Conservation (phyloP, 2,888 invertebrate genomes). For the Augiades crinisus region DNA sequence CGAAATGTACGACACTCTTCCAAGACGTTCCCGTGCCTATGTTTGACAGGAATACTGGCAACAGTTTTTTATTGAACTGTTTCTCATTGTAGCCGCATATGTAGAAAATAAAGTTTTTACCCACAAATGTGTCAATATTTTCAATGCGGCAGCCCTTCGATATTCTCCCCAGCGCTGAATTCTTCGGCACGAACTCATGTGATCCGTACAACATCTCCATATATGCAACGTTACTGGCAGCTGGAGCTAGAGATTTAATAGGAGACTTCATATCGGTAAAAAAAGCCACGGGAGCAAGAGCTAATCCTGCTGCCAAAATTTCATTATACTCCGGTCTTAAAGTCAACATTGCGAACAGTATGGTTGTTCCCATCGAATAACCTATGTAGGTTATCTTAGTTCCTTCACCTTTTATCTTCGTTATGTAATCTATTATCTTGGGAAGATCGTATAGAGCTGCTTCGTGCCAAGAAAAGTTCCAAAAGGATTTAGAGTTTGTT, state of each 20-base stretch:
- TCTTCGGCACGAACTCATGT: constrained; percentile 87
- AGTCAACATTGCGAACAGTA: constrained; percentile 86
- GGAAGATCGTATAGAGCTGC: constrained; percentile 94
- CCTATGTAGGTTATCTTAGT: constrained; percentile 86
- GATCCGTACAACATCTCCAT: constrained; percentile 84
- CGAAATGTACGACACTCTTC: constrained; percentile 86
- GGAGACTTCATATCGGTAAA: constrained; percentile 84
- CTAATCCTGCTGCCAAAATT: constrained; percentile 83
- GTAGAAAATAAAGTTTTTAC: constrained; percentile 86
- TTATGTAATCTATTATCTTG: constrained; percentile 86
- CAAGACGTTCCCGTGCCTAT: constrained; percentile 89
- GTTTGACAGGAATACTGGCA: constrained; percentile 86
- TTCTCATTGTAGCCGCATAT: constrained; percentile 86
- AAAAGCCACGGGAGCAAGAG: constrained; percentile 86
- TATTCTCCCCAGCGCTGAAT: constrained; percentile 78
- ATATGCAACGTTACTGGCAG: constrained; percentile 80
- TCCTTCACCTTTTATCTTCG: constrained; percentile 49
- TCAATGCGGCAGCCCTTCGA: constrained; percentile 79
- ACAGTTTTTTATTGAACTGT: constrained; percentile 84
- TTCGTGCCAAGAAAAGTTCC: constrained; percentile 93
- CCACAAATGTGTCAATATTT: constrained; percentile 79
- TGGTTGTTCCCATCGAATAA: constrained; percentile 95
- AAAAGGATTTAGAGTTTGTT: constrained; percentile 82
- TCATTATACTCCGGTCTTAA: constrained; percentile 84
- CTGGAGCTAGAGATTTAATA: constrained; percentile 84